Evolutionary conservation across 1,140 invertebrate genomes (phyloP), one percentile per base, ranked within the genome.

Genomic region (Drosophila kikkawai): DNA sequence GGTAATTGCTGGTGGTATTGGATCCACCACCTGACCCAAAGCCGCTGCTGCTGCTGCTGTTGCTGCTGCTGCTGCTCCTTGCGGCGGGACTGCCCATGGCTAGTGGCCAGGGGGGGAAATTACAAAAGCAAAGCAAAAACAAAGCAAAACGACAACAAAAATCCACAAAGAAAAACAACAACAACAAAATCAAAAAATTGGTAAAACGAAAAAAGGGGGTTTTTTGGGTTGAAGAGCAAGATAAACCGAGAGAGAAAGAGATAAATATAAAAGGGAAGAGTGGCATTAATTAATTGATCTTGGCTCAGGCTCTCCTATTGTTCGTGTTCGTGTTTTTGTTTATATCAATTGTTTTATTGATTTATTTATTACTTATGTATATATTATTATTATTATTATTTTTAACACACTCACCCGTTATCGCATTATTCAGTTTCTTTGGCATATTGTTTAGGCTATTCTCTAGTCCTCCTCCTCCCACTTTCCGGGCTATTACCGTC

Each of bases 391-490:
- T 37, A 29, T n/a, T 19, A 22, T 48, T 19, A 1, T 13, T 32
- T n/a, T 22, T 29, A 12, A 8, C 13, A 8, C 13, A 90, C 85
- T 90, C 74, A 90, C 85, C 81, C 45, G 75, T 48, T 37, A 66
- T 51, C 19, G 61, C 42, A 19, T 79, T 66, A 63, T 74, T 80
- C 55, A 91, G 44, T 91, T 91, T 90, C 85, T 90, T 90, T 85
- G 85, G 82, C 85, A 90, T 90, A 51, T 70, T 88, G 81, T 55
- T 90, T 22, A 61, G 57, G 51, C 22, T 84, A 51, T 80, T 90
- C 44, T 90, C 81, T 45, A 75, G 26, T 7, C 63, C 66, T 34
- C 87, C 48, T 66, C 80, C 82, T 4, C 80, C 84, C 5, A 87
- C 48, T 78, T 90, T 90, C 15, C 78, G 75, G 58, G 67, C 59